Base-by-base conservation (phyloP, 2,797 vertebrate genomes). In the Leptoclinus maculatus region DNA sequence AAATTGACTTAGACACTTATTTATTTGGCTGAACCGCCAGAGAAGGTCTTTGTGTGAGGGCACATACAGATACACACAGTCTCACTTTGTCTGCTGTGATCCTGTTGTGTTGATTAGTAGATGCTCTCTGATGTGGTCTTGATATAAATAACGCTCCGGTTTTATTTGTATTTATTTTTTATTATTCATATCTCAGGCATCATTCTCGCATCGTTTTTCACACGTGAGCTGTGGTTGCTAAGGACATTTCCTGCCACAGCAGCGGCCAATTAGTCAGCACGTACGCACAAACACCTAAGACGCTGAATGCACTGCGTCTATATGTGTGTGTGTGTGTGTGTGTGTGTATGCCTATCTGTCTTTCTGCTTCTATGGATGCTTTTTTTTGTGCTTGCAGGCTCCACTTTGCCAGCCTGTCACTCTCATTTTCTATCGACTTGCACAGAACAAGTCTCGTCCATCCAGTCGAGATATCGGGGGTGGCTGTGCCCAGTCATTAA, bases 191-290 rank as follows among this genome's bases (percentile, higher is more conserved):
- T 25, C 17, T 36, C 57, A 71, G 60, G 76, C 45, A 54, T 67
- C 9, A 29, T 78, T 87, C 76, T 78, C 58, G 75, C 78, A 49
- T 79, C 12, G 5, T 53, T 53, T 14, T 25, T 25, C 51, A 14
- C 23, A 45, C 21, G 63, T 38, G 45, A 80, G 58, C 71, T 76
- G 76, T 58, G 53, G 54, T 78, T 79, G 38, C 68, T 66, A 17
- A 71, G 60, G 68, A 62, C 2, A 1, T 79, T 81, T 84, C 56
- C 69, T 49, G 25, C 17, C 47, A 45, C 76, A 63, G 66, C 47
- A 57, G 67, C 23, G 29, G 57, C 51, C 66, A 68, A 80, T 88
- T 84, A 83, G 62, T 82, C 81, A 74, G 63, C 45, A 77, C 34
- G 62, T 17, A 39, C 38, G 69, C 69, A 54, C 69, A 58, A 25